Evolutionary conservation across 2,797 vertebrate genomes (phyloP).

Genomic region (Pyrocephalus nanus): DNA sequence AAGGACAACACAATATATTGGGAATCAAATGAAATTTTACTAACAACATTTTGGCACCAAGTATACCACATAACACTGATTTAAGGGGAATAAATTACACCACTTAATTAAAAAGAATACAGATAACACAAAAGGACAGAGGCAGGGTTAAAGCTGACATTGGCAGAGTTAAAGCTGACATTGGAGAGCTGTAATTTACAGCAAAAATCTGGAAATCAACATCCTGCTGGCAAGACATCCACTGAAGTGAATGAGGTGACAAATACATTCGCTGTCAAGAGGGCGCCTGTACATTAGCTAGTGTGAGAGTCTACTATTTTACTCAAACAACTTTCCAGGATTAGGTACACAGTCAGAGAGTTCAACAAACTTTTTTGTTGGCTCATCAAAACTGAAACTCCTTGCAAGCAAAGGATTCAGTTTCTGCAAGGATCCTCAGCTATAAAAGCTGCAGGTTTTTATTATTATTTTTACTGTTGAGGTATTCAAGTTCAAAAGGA

Average conservation of each 20-base stretch:
- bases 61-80: not conserved
- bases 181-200: constrained; percentile 28
- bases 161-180: not conserved
- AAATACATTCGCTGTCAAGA: not conserved
- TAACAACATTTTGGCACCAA: not conserved
- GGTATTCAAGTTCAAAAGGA: not conserved
- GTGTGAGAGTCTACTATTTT: not conserved
- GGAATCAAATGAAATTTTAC: constrained; percentile 3
- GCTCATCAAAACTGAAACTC: not conserved
- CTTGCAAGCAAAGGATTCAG: not conserved
- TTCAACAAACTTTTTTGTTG: not conserved
- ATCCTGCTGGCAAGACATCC: constrained; percentile 5
- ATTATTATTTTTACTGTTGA: not conserved
- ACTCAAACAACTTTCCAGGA: not conserved
- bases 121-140: constrained; percentile 10
- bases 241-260: constrained; percentile 15
- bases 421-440: not conserved
- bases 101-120: constrained; percentile 39
- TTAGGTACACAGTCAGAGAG: not conserved
- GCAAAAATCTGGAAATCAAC: constrained; percentile 35
- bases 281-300: not conserved
- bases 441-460: not conserved
- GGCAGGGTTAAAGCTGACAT: not conserved
- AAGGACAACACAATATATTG: constrained; percentile 28
- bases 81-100: constrained; percentile 24